phyloP scores from a whole-genome alignment of 2,113 vertebrate genomes.

The Oryzias javanicus region DNA sequence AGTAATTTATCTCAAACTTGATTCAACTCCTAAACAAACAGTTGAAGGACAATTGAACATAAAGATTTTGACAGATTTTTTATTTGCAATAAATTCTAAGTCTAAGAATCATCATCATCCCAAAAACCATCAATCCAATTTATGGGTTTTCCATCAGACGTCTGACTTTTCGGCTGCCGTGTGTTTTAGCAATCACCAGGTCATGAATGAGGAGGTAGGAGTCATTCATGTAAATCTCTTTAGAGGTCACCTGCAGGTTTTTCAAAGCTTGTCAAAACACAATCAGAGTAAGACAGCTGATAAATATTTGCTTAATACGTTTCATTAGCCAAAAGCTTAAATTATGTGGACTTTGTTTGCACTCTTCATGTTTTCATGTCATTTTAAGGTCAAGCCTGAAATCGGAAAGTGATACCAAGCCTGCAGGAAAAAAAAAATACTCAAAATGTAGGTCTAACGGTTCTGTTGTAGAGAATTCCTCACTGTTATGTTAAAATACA shows the following conservation, averaged over 20 bases:
- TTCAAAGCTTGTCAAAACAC: constrained; percentile 9
- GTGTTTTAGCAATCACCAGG: background rate
- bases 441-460: background rate
- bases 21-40: too few species aligned
- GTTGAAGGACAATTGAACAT: too few species aligned
- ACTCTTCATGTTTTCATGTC: constrained; percentile 7
- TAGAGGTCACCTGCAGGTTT: background rate
- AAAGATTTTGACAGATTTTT: too few species aligned
- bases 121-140: too few species aligned
- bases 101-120: too few species aligned
- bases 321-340: background rate
- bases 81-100: too few species aligned
- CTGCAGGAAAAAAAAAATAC: constrained; percentile 16
- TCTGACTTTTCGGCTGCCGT: background rate
- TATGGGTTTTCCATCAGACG: too few species aligned
- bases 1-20: too few species aligned
- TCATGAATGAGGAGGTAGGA: background rate
- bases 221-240: background rate
- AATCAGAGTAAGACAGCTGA: constrained; percentile 14
- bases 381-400: constrained; percentile 21
- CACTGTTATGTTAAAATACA: background rate
- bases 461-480: background rate
- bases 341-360: constrained; percentile 3
- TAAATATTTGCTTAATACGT: background rate
- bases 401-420: constrained; percentile 16